Base-by-base conservation (phyloP, 2,113 vertebrate species). In the Stictonetta naevosa region DNA sequence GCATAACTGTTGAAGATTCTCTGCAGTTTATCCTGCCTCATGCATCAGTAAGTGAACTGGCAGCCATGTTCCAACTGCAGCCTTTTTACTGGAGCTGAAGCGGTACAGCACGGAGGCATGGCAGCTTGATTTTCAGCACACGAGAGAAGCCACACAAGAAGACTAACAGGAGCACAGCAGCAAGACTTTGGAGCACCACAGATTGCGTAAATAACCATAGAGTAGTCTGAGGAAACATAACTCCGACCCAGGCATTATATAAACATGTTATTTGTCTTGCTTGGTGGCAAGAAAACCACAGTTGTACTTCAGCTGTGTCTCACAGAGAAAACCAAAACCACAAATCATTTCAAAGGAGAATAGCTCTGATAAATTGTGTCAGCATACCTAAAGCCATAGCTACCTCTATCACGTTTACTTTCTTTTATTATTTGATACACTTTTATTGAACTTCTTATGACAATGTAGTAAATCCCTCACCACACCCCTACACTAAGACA, bases 301-400 rank as follows among this genome's bases (percentile, higher is more conserved):
- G 88, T 4, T 59, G 56, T 52, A 59, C 46, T 78, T 90, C 56
- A 90, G 64, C 50, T 46, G 10, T 16, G 26, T 3, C 58, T 36
- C 82, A 91, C 46, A 82, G 58, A 78, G 44, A 69, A 90, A 76
- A 79, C 38, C 62, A 87, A 89, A 95, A 25, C 71, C 91, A 86
- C 73, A 86, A 63, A 59, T 69, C 33, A 67, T 67, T 60, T 40
- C 60, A 87, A 77, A 86, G 71, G 87, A 83, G 12, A 40, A 74
- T 69, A n/a, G 53, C 69, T 80, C 59, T 55, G 83, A 0, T 40
- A 86, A 88, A 22, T 88, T 44, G 23, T 29, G 78, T 59, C 87
- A 85, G 90, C 62, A 69, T 28, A 76, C 28, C n/a, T 62, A 26
- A 85, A 79, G 21, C 62, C 84, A 83, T 34, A 83, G 62, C 34